Evolutionary conservation across 2,797 vertebrate genomes (phyloP).

Genomic region (Channallabes apus): DNA sequence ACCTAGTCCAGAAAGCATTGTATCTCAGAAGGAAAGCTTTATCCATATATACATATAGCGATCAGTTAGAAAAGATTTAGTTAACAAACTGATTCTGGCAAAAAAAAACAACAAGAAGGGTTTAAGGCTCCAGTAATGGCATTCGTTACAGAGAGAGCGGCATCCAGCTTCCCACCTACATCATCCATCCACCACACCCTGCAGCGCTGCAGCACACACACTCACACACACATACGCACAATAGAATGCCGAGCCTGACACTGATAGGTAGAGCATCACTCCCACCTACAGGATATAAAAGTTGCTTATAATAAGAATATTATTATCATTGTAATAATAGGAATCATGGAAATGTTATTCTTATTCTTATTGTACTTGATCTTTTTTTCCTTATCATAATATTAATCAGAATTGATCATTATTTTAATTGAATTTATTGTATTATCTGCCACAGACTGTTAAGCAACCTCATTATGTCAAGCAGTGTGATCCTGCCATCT

Average conservation of each 20-base stretch:
- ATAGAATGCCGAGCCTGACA: conserved; percentile 7
- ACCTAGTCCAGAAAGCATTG: conserved; percentile 18
- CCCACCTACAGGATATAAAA: conserved; percentile 5
- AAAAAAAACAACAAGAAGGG: not conserved
- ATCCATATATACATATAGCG: conserved; percentile 4
- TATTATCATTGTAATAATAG: not conserved
- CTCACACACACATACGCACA: conserved; percentile 29
- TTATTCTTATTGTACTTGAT: not conserved
- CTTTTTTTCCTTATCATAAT: not conserved
- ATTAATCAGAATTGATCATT: not conserved
- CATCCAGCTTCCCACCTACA: conserved; percentile 57
- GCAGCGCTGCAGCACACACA: conserved; percentile 63
- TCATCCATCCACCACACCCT: conserved; percentile 68
- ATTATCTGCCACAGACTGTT: not conserved
- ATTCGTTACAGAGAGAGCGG: conserved; percentile 26
- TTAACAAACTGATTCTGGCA: conserved; percentile 45
- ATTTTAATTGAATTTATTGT: too few species aligned
- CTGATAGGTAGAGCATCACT: conserved; percentile 19
- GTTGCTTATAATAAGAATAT: not conserved
- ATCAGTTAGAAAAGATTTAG: conserved; percentile 10
- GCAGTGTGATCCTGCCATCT: not conserved
- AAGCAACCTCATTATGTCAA: not conserved
- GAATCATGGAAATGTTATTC: not conserved
- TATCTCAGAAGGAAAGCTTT: not conserved
- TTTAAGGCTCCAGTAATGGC: conserved; percentile 49